Percentiles rank a stretch among this genome's conserved stretches.
Conservation (phyloP, 2,888 invertebrate species). For the Saturnia japonica region DNA sequence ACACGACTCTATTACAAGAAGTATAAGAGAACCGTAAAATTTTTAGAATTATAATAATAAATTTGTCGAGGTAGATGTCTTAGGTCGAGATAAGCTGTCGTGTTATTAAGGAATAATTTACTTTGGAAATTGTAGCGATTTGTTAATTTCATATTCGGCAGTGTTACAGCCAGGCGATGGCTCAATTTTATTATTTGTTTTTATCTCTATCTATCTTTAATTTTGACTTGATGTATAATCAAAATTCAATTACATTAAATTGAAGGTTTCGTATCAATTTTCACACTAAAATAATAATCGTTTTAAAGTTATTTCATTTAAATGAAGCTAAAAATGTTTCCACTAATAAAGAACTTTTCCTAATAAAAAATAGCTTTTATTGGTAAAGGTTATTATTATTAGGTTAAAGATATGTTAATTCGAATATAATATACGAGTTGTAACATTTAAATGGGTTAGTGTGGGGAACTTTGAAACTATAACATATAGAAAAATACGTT, state of each 20-base stretch:
- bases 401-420: too few species aligned
- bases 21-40: constrained; percentile 27
- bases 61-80: constrained; percentile 59
- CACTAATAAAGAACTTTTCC: too few species aligned
- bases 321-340: too few species aligned
- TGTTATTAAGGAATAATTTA: constrained; percentile 77
- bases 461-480: too few species aligned
- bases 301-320: background rate
- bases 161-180: constrained; percentile 53
- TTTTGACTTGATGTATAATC: constrained; percentile 18
- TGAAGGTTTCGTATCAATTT: constrained; percentile 13
- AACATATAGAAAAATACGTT: too few species aligned
- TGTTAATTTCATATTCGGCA: constrained; percentile 72
- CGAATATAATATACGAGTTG: too few species aligned
- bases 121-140: constrained; percentile 75
- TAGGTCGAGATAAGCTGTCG: constrained; percentile 68
- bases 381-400: too few species aligned
- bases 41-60: constrained; percentile 24
- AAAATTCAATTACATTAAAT: constrained; percentile 3
- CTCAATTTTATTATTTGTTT: constrained; percentile 39
- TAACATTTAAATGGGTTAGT: too few species aligned
- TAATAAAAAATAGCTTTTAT: too few species aligned
- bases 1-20: constrained; percentile 38
- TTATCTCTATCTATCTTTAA: constrained; percentile 19
- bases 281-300: constrained; percentile 4